Base-by-base conservation (phyloP, 2,888 invertebrate species). In the Polietes domitor region DNA sequence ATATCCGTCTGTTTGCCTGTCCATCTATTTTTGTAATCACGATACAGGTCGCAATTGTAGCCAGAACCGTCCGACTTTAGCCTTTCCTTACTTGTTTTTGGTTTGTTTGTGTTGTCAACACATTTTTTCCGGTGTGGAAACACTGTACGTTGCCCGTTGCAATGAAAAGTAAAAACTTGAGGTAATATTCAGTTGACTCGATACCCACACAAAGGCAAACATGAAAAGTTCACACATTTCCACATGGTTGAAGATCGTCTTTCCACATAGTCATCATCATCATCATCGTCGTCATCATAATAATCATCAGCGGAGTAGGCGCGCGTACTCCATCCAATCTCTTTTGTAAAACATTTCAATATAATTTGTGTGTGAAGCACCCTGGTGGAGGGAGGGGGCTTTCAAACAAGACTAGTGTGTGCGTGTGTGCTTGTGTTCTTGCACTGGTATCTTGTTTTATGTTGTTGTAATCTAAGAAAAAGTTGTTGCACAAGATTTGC, bases 401-500 rank as follows among this genome's bases (percentile, higher is more conserved):
- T 68, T 24, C 15, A 21, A 21, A 15, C 43, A 17, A 24, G 9
- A 10, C 37, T 37, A 2, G 10, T 10, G 37, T 37, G 37, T 37
- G 5, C 1, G 15, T 61, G n/a, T 26, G 28, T 26, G 28, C n/a
- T n/a, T 61, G 2, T 47, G 43, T 68, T 68, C 3, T 63, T 2
- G n/a, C 19, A 9, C 2, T 21, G 15, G 41, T 68, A 68, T 65
- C 58, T 75, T 75, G 70, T 80, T 61, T 68, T 61, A 2, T 28
- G n/a, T 75, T 75, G 61, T 79, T 73, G 74, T 82, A 77, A 79
- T 78, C 55, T 74, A 73, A 76, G 75, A 70, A 73, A 79, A 79
- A 81, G 75, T 84, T 84, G 81, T 55, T 68, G 43, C 73, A 76
- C 84, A 81, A 84, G 84, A 84, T 78, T 68, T 76, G 75, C 41